These are phyloP conservation scores for Epizoanthus illoricatus DNA, from an alignment of 92 coral and sea anemone species.

Conservation along the genomic window DNA sequence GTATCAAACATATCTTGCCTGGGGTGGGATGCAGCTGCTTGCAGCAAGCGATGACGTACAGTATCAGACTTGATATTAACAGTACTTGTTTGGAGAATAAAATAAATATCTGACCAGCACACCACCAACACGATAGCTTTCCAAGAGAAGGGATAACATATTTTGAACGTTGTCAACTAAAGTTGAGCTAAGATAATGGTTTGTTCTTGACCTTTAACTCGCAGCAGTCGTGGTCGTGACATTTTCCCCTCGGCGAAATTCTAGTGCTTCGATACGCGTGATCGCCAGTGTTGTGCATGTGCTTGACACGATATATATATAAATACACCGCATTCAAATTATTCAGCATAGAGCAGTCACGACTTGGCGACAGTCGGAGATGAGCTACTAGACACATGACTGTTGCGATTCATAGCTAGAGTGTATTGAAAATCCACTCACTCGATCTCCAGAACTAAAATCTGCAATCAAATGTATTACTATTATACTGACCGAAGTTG, in stretches of 20 bases:
- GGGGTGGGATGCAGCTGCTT: neutral
- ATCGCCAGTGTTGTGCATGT: constrained; percentile 8
- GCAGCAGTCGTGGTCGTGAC: constrained; percentile 16
- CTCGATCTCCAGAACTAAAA: neutral
- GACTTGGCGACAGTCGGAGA: neutral
- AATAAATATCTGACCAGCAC: neutral
- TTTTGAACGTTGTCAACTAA: neutral
- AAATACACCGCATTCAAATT: constrained; percentile 10
- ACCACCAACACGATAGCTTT: neutral
- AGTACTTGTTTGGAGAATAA: neutral
- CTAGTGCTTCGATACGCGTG: constrained; percentile 16
- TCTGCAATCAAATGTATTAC: neutral
- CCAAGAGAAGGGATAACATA: neutral
- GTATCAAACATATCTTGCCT: neutral
- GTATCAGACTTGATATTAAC: constrained; percentile 1
- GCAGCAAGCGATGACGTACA: constrained; percentile 2
- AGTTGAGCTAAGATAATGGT: neutral
- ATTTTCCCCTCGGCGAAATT: constrained; percentile 3
- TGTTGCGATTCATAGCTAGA: neutral
- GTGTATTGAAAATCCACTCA: no score
- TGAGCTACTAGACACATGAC: neutral
- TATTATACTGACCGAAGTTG: constrained; percentile 4
- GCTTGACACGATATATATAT: constrained; percentile 28
- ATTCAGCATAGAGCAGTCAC: constrained; percentile 7
- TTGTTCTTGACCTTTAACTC: constrained; percentile 18